Percentiles rank a stretch among this genome's conserved stretches.
phyloP scores from a whole-genome alignment of 2,888 invertebrate genomes.

The Tipula lateralis region DNA sequence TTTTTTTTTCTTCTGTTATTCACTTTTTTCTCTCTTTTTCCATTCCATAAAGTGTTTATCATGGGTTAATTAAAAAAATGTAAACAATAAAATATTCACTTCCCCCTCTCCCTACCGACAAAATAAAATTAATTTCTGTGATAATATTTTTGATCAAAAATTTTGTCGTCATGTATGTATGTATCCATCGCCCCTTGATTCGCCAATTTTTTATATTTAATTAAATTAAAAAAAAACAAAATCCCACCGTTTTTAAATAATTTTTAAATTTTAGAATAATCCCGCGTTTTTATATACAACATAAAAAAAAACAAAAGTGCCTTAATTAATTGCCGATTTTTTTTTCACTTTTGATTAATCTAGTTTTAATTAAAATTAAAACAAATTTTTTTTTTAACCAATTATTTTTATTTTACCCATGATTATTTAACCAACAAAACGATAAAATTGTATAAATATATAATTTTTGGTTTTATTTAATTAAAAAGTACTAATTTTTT shows the following conservation, averaged over 20 bases:
- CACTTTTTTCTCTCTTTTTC: neutral
- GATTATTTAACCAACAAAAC: neutral
- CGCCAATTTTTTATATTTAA: neutral
- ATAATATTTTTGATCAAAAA: neutral
- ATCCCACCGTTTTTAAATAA: neutral
- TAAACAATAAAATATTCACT: too few species aligned
- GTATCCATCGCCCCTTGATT: neutral
- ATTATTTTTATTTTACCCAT: neutral
- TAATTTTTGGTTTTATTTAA: neutral
- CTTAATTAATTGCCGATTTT: neutral
- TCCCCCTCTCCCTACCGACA: neutral
- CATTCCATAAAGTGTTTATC: neutral
- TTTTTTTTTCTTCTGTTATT: neutral
- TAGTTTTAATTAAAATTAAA: neutral
- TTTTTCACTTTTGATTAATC: neutral
- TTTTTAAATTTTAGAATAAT: neutral
- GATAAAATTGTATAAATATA: neutral
- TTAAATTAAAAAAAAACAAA: neutral
- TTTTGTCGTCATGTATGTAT: neutral
- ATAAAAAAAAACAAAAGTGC: neutral
- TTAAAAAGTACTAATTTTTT: constrained; percentile 9
- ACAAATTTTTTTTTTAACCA: neutral
- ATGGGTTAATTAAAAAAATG: neutral
- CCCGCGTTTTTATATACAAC: neutral
- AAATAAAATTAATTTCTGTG: constrained; percentile 15